A percentile compares a stretch with the other conserved stretches of the same genome.
These are phyloP conservation scores for Drosophila jambulina DNA, from an alignment of 1,140 invertebrate genomes.

Conservation along the genomic window DNA sequence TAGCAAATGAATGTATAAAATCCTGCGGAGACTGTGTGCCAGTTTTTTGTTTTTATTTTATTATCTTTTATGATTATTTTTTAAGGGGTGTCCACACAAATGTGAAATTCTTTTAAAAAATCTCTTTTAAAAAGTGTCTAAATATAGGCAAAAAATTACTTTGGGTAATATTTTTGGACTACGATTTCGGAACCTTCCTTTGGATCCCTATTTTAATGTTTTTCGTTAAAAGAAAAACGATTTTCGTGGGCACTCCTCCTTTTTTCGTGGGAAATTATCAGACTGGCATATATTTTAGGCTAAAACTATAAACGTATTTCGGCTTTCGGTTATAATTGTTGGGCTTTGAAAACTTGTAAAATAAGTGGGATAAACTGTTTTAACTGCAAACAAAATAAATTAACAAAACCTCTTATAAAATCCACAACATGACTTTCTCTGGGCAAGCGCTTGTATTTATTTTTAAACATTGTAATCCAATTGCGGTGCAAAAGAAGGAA, in stretches of 20 bases:
- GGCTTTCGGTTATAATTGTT: slow-evolving; percentile 74
- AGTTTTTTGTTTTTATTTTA: slow-evolving; percentile 53
- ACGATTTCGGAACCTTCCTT: background rate
- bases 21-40: slow-evolving; percentile 38
- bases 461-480: slow-evolving; percentile 41
- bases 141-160: too few relatives aligned
- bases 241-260: background rate
- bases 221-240: background rate
- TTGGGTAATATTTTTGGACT: background rate
- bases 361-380: slow-evolving; percentile 52
- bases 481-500: background rate
- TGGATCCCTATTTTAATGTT: background rate
- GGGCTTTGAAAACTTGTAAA: slow-evolving; percentile 58
- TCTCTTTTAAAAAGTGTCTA: background rate
- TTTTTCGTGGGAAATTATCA: slow-evolving; percentile 45
- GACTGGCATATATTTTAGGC: slow-evolving; percentile 64
- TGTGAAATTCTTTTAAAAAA: too few relatives aligned
- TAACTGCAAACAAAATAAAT: slow-evolving; percentile 52
- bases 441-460: slow-evolving; percentile 1
- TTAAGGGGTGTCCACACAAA: background rate
- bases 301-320: slow-evolving; percentile 35
- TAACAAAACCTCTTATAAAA: slow-evolving; percentile 48
- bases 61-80: slow-evolving; percentile 19
- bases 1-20: slow-evolving; percentile 12
- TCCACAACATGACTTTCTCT: slow-evolving; percentile 1